These are phyloP conservation scores for Zosterops japonicus DNA, from an alignment of 2,113 vertebrate species.

Conservation along the genomic window DNA sequence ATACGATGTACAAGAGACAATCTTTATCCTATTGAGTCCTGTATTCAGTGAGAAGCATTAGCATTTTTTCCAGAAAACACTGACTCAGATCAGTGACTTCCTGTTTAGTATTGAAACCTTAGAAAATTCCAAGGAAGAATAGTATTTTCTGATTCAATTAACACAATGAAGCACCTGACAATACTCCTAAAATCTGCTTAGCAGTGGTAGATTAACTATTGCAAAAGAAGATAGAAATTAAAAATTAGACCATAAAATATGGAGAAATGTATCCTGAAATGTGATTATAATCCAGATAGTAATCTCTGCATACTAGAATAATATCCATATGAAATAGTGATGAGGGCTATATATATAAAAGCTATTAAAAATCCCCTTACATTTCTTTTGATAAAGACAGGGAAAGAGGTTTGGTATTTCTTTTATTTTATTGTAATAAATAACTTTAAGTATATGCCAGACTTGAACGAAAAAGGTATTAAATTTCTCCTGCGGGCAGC, in stretches of 20 bases:
- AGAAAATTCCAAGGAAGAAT: background rate
- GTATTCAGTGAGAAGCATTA: background rate
- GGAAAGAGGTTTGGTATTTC: background rate
- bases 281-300: background rate
- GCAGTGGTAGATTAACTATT: background rate
- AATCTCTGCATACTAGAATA: background rate
- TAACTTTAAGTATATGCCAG: background rate
- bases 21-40: background rate
- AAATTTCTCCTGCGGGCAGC: background rate
- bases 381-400: background rate
- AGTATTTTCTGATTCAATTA: background rate
- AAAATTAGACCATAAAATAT: background rate
- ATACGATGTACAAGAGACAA: fast-evolving
- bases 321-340: background rate
- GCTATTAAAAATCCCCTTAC: background rate
- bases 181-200: background rate
- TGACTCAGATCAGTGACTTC: background rate
- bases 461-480: background rate
- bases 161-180: background rate
- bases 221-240: background rate
- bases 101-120: background rate
- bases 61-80: background rate
- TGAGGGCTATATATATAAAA: background rate
- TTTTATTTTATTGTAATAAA: constrained; percentile 2
- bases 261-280: background rate